Percentiles rank a stretch among this genome's conserved stretches.
Conservation (phyloP, 2,113 vertebrate genomes). For the Engystomops pustulosus region DNA sequence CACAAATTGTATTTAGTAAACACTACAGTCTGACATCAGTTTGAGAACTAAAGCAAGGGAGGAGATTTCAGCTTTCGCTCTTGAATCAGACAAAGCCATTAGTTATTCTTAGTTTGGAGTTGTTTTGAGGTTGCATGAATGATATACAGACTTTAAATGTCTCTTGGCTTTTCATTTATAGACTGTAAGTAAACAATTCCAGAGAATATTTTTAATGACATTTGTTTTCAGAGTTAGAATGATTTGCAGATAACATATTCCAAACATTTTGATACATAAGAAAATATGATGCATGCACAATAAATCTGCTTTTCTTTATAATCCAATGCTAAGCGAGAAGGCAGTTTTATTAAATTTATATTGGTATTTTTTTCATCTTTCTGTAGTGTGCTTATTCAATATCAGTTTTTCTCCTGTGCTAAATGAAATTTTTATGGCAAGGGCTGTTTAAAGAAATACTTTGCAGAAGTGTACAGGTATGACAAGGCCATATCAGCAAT, state of each 20-base stretch:
- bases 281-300: too few relatives aligned
- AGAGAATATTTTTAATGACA: background rate
- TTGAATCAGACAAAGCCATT: conserved; percentile 17
- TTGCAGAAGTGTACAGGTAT: background rate
- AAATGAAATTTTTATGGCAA: background rate
- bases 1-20: conserved; percentile 25
- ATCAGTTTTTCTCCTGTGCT: background rate
- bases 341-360: background rate
- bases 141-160: background rate
- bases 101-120: conserved; percentile 12
- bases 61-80: conserved; percentile 15
- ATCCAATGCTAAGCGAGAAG: too few relatives aligned
- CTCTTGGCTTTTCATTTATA: background rate
- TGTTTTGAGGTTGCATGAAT: background rate
- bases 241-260: background rate
- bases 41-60: conserved; percentile 28
- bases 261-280: too few relatives aligned
- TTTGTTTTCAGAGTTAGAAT: background rate
- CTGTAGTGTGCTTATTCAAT: background rate
- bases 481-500: conserved; percentile 25
- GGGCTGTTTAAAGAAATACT: background rate
- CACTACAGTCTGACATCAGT: conserved; percentile 3
- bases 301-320: too few relatives aligned
- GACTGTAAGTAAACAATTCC: too few relatives aligned
- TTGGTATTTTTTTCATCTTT: too few relatives aligned